Evolutionary conservation across 2,797 vertebrate species (phyloP).

Genomic region (Catharus ustulatus): DNA sequence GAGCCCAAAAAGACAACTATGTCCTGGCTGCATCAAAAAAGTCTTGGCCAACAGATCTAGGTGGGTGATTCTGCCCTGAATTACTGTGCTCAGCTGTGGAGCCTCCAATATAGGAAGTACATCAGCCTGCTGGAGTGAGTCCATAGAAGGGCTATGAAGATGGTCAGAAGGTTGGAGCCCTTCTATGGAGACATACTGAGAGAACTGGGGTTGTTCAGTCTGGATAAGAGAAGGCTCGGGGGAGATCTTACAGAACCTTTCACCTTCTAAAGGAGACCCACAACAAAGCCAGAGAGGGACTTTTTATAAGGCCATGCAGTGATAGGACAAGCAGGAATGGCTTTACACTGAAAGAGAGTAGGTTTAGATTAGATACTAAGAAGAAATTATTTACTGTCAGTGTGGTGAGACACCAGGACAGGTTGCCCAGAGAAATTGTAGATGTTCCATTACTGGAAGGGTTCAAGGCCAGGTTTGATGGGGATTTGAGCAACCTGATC

Average conservation of each 20-base stretch:
- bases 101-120: accelerated
- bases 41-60: background rate
- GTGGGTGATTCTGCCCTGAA: background rate
- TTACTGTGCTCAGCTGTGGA: background rate
- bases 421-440: background rate
- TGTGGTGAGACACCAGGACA: background rate
- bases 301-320: background rate
- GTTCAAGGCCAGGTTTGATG: background rate
- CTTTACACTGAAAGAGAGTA: background rate
- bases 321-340: background rate
- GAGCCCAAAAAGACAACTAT: background rate
- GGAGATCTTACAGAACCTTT: background rate
- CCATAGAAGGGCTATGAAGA: background rate
- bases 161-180: background rate
- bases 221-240: background rate
- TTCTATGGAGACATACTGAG: background rate
- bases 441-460: background rate
- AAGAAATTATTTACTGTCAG: background rate
- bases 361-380: background rate
- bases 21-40: background rate
- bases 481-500: background rate
- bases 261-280: background rate
- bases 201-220: background rate
- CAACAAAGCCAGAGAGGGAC: background rate
- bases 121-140: background rate